Evolutionary conservation across 23 tunicate species (phyloP).

Genomic region (Oikopleura albicans): DNA sequence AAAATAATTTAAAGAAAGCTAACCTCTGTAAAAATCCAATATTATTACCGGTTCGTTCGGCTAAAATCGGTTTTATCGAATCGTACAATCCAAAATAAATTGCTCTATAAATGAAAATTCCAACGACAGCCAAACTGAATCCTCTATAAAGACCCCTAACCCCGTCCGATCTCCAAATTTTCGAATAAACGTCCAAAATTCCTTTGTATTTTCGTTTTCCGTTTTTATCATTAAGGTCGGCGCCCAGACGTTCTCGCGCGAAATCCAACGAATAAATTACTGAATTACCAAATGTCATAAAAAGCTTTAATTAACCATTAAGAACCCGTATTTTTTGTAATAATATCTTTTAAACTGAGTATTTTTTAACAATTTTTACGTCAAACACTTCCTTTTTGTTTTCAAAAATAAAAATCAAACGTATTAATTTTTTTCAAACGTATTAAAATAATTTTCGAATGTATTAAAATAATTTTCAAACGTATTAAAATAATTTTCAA

Average conservation of each 20-base stretch:
- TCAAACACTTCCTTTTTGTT: too few relatives aligned
- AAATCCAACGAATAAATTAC: background rate
- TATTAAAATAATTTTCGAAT: too few relatives aligned
- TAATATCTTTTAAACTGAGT: too few relatives aligned
- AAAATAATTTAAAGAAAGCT: too few relatives aligned
- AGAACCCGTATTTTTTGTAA: too few relatives aligned
- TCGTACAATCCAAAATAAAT: background rate
- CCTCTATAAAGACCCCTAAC: background rate
- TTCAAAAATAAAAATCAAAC: too few relatives aligned
- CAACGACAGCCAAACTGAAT: background rate
- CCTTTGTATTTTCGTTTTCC: background rate
- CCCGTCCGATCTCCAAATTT: background rate
- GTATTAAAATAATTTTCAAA: too few relatives aligned
- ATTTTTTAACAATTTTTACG: too few relatives aligned
- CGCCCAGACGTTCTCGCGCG: background rate
- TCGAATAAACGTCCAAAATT: background rate
- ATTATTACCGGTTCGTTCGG: background rate
- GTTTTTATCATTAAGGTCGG: background rate
- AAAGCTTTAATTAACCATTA: too few relatives aligned
- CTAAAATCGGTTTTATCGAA: background rate
- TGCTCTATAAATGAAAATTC: background rate
- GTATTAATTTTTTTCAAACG: too few relatives aligned
- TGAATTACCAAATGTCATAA: background rate
- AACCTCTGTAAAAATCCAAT: background rate
- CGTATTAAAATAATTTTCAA: too few relatives aligned